Percentiles rank a stretch among this genome's conserved stretches.
These are phyloP conservation scores for Oreochromis grahami DNA, from an alignment of 2,797 vertebrate genomes.

Conservation along the genomic window DNA sequence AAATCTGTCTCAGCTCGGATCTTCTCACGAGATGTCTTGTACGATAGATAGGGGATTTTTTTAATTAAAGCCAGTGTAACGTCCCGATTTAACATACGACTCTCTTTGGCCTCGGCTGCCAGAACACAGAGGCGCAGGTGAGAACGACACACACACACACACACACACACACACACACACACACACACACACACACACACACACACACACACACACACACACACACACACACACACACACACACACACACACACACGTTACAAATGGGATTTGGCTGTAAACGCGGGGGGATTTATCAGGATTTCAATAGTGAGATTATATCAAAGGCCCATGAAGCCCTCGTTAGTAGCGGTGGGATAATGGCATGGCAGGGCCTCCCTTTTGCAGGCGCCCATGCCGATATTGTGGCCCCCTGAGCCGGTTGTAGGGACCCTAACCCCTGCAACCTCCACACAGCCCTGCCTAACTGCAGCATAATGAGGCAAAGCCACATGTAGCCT, in stretches of 20 bases:
- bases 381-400: constrained; percentile 81
- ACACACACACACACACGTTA: constrained; percentile 60
- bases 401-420: constrained; percentile 85
- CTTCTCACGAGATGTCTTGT: constrained; percentile 77
- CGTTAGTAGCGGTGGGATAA: constrained; percentile 89
- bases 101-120: constrained; percentile 78
- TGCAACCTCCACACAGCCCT: constrained; percentile 81
- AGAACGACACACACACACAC: constrained; percentile 39
- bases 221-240: not conserved
- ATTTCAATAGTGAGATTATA: constrained; percentile 93
- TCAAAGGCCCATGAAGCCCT: constrained; percentile 94
- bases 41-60: constrained; percentile 68
- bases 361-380: constrained; percentile 86
- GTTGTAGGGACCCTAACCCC: constrained; percentile 84
- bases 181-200: constrained; percentile 17
- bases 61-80: constrained; percentile 70
- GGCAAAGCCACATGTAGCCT: constrained; percentile 90
- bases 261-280: constrained; percentile 93
- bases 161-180: not conserved
- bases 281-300: constrained; percentile 88
- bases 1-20: constrained; percentile 62
- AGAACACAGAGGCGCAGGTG: constrained; percentile 74
- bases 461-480: constrained; percentile 93
- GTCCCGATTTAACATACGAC: constrained; percentile 77
- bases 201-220: not conserved